Evolutionary conservation across 2,888 invertebrate genomes (phyloP).

Genomic region (Ennomos quercinarius): DNA sequence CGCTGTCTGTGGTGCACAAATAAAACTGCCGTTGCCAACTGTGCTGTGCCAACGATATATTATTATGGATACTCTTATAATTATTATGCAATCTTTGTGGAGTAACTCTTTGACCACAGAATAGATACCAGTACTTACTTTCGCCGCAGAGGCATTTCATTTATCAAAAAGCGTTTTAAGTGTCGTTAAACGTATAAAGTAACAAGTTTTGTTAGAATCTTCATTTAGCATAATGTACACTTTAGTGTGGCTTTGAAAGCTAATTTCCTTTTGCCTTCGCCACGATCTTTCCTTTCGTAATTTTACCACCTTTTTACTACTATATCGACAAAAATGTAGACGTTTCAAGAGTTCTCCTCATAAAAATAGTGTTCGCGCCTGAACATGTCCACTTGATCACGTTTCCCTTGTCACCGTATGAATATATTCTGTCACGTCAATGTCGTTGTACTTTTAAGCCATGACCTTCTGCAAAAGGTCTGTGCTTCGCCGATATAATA

Average conservation of each 20-base stretch:
- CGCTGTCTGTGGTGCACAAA: conserved; percentile 66
- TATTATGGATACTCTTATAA: conserved; percentile 35
- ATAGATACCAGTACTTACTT: neutral
- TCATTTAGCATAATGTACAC: neutral
- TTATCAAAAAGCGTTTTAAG: conserved; percentile 6
- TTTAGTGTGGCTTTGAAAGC: neutral
- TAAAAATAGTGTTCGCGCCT: conserved; percentile 41
- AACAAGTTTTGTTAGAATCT: conserved; percentile 5
- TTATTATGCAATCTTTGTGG: conserved; percentile 16
- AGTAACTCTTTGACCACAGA: too few relatives aligned
- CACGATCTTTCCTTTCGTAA: neutral
- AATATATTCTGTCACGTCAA: conserved; percentile 46
- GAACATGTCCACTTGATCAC: conserved; percentile 62
- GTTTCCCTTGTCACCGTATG: conserved; percentile 66
- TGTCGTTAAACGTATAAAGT: conserved; percentile 4
- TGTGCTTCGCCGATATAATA: conserved; percentile 27
- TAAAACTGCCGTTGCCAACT: conserved; percentile 61
- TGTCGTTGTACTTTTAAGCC: conserved; percentile 65
- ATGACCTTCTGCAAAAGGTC: conserved; percentile 59
- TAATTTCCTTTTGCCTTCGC: neutral
- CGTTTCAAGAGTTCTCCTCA: conserved; percentile 38
- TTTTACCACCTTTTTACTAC: neutral
- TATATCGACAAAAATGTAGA: conserved; percentile 17
- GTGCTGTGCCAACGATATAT: conserved; percentile 45
- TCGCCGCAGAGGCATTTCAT: conserved; percentile 11